Base-by-base conservation (phyloP, 2,888 invertebrate species). In the Drosophila fulvimacula region DNA sequence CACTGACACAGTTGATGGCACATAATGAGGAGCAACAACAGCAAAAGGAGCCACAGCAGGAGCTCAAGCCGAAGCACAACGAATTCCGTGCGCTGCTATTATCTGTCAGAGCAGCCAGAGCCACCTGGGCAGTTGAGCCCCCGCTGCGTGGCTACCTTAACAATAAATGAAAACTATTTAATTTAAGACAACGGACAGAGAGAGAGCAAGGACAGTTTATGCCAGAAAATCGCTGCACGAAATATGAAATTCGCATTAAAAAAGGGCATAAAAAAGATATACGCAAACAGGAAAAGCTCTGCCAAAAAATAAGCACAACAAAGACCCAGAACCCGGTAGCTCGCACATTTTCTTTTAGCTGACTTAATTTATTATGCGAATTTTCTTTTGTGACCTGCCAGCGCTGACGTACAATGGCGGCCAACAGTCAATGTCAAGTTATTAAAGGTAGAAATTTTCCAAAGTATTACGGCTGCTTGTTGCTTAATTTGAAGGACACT, bases 141-240 rank as follows among this genome's bases (percentile, higher is more conserved):
- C 17, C 24, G 32, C 34, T 24, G 58, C 10, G 72, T 70, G 66
- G 61, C 65, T 70, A 74, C 65, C 80, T 79, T 69, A 65, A 76
- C 82, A 81, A 88, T 89, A 89, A 91, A 90, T 85, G 90, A 90
- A 89, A 91, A 90, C 90, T 90, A 89, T 90, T 90, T 90, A 90
- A 90, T 91, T 90, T 89, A 77, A 88, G 69, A 72, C 73, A 71
- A 51, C 80, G 68, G 32, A 30, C 21, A 30, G 58, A 27, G 17
- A 13, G 13, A 7, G n/a, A 42, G 27, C 58, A 68, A 70, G 71
- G 65, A 67, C 55, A 51, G 63, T 69, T 46, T 13, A 57, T 46
- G 70, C 53, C 55, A 38, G 58, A 66, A 68, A 55, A 53, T 51
- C 36, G 55, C 48, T 46, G 66, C 48, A 60, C 65, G 65, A 82